phyloP scores from a whole-genome alignment of 2,113 vertebrate species.

The Crotalus helleri region DNA sequence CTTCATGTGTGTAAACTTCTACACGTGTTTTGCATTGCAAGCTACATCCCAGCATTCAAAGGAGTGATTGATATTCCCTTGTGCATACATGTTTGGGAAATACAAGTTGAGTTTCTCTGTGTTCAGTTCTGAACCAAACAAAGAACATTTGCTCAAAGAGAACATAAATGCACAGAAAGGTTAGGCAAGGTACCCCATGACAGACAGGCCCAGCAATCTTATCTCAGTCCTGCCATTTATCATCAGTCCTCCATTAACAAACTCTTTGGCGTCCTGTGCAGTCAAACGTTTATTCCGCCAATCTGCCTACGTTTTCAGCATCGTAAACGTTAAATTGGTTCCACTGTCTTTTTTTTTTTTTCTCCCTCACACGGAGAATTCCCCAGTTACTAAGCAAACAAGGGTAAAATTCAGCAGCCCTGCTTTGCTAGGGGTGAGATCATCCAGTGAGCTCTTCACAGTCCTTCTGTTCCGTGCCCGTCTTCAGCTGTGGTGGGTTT shows the following conservation, averaged over 20 bases:
- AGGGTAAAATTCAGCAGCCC: background rate
- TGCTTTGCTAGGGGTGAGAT: slow-evolving; percentile 15
- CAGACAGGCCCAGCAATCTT: background rate
- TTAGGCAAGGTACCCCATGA: background rate
- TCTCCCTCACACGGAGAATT: background rate
- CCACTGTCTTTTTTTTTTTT: background rate
- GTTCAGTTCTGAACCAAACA: background rate
- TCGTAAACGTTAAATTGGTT: background rate
- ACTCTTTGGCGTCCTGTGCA: slow-evolving; percentile 4
- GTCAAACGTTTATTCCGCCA: slow-evolving; percentile 6
- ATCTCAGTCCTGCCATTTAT: background rate
- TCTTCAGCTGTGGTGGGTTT: background rate
- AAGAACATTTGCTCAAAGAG: background rate
- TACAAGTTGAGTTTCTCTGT: background rate
- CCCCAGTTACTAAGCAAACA: slow-evolving; percentile 19
- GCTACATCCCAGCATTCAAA: background rate
- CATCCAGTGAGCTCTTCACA: background rate
- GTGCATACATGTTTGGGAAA: background rate
- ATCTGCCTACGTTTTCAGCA: background rate
- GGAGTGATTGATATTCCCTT: background rate
- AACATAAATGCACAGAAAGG: background rate
- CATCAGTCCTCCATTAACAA: background rate
- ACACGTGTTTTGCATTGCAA: background rate
- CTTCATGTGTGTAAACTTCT: background rate
- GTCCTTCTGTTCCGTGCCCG: background rate